Base-by-base conservation (phyloP, 1,140 invertebrate genomes). In the Brachionus paranguensis region DNA sequence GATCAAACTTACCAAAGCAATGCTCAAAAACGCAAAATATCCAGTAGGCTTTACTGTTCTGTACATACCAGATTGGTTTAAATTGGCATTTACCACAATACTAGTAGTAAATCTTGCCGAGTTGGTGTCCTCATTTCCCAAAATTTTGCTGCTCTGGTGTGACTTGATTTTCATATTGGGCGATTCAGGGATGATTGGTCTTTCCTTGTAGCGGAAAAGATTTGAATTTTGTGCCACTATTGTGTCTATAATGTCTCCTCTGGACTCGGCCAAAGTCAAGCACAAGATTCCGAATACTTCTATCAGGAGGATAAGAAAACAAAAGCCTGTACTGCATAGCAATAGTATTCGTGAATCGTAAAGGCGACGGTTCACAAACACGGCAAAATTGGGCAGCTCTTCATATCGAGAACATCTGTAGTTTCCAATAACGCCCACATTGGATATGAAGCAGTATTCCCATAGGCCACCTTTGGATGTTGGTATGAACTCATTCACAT, bases 401-500 rank as follows among this genome's bases (percentile, higher is more conserved):
- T 81, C 78, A 68, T 81, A 81, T 20, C 43, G n/a, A 10, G 37
- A 47, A 37, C 78, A 81, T 45, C n/a, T 81, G 53, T 43, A 81
- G 20, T 41, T 29, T 43, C 78, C 78, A 29, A 81, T 64, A 2
- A 65, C 20, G 41, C 78, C 64, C 27, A 47, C 27, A 64, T 41
- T 64, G n/a, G 78, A 60, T 4, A 81, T 64, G 29, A 64, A 81
- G 37, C 78, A 81, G 27, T 81, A 81, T 60, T 81, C 24, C 78
- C 78, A 81, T 24, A 81, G 53, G 11, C 78, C 78, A 1, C 78
- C 78, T 68, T 81, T 81, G 20, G 78, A 60, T 20, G 78, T 81
- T 4, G 78, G 78, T 37, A 81, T 81, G 53, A 37, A 81, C n/a
- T 81, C 78, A 37, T 81, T 81, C 41, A 81, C 64, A 27, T 81